Evolutionary conservation across 2,888 invertebrate species (phyloP).

Genomic region (Gonocerus acuteangulatus): DNA sequence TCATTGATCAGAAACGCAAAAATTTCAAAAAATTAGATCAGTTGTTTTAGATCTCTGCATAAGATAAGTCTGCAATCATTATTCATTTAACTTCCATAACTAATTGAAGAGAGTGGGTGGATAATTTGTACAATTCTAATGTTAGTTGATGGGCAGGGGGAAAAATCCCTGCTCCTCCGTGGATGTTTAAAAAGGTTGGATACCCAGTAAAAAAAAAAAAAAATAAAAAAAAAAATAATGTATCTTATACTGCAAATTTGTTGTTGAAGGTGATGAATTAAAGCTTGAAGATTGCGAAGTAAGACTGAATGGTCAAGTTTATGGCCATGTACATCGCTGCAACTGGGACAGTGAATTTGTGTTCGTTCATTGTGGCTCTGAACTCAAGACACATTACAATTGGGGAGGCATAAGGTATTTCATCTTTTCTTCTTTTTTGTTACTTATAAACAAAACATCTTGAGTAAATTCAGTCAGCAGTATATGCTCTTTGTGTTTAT

Average conservation of each 20-base stretch:
- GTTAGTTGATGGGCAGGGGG: too few relatives aligned
- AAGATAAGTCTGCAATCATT: too few relatives aligned
- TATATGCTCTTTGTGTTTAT: too few relatives aligned
- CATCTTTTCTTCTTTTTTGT: not conserved
- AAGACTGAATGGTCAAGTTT: conserved; percentile 76
- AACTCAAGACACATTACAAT: conserved; percentile 59
- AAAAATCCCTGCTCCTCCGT: too few relatives aligned
- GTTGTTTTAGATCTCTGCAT: too few relatives aligned
- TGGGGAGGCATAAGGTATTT: conserved; percentile 84
- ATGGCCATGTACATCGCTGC: conserved; percentile 76
- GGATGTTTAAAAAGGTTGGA: not conserved
- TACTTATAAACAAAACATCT: not conserved
- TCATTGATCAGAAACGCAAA: too few relatives aligned
- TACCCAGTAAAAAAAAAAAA: not conserved
- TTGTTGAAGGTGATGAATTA: conserved; percentile 53
- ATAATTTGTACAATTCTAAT: too few relatives aligned
- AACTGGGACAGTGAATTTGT: conserved; percentile 86
- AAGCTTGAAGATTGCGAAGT: conserved; percentile 77
- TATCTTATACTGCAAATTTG: not conserved
- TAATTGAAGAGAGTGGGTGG: too few relatives aligned
- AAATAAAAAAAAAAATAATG: not conserved
- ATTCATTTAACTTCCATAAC: too few relatives aligned
- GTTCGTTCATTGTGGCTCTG: conserved; percentile 80
- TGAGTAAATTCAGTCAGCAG: not conserved
- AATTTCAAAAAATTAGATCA: too few relatives aligned